phyloP scores from a whole-genome alignment of 2,888 invertebrate species.

The Theristus sp. region DNA sequence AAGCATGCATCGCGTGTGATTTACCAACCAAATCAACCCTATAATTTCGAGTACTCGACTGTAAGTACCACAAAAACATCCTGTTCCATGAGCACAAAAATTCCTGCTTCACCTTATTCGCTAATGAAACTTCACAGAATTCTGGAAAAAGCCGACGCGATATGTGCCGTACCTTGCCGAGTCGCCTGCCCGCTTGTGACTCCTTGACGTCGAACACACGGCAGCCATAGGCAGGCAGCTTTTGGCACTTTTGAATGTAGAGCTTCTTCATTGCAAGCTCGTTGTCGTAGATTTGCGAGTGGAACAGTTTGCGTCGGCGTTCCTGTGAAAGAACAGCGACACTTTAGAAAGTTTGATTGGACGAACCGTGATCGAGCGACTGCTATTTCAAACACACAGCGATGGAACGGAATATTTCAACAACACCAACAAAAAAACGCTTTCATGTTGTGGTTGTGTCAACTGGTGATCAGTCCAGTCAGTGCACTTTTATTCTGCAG shows the following conservation, averaged over 20 bases:
- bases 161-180: constrained; percentile 41
- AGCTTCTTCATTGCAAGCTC: constrained; percentile 44
- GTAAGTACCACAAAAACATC: too few relatives aligned
- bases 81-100: too few relatives aligned
- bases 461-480: too few relatives aligned
- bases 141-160: too few relatives aligned
- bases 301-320: constrained; percentile 45
- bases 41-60: too few relatives aligned
- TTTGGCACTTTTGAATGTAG: constrained; percentile 44
- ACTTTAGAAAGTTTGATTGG: too few relatives aligned
- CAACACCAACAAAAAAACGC: neutral
- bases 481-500: too few relatives aligned
- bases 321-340: constrained; percentile 35
- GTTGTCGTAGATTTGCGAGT: constrained; percentile 45
- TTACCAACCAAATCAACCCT: too few relatives aligned
- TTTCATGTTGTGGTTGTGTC: neutral
- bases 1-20: too few relatives aligned
- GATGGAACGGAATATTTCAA: neutral
- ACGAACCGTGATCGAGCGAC: too few relatives aligned
- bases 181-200: constrained; percentile 41
- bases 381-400: neutral
- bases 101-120: too few relatives aligned
- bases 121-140: too few relatives aligned
- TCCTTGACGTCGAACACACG: constrained; percentile 46
- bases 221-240: constrained; percentile 44